Conservation (phyloP, 2,113 vertebrate genomes). For the Melospiza georgiana region DNA sequence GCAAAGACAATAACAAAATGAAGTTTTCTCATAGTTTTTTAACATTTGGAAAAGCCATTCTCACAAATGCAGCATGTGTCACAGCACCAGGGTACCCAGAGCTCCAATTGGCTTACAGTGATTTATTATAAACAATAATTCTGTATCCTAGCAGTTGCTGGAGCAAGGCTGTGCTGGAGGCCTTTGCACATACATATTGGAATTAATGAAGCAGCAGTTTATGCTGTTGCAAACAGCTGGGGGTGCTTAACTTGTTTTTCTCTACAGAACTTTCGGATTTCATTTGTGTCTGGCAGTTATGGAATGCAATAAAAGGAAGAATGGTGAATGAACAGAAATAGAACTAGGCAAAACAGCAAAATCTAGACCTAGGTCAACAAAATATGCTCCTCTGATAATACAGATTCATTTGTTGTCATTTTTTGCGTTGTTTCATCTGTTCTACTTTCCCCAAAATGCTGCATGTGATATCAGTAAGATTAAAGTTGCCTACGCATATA, state of each 20-base stretch:
- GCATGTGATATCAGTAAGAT: background rate
- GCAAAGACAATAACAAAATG: background rate
- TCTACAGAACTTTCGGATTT: conserved; percentile 14
- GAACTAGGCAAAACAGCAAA: background rate
- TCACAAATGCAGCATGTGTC: background rate
- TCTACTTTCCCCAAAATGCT: background rate
- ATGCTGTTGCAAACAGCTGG: conserved; percentile 26
- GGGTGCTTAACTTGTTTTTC: conserved; percentile 41
- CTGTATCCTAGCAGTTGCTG: background rate
- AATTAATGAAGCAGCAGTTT: conserved; percentile 53
- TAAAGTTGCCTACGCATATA: background rate
- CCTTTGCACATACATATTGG: background rate
- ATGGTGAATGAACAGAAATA: background rate
- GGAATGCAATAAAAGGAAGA: background rate
- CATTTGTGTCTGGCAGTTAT: background rate
- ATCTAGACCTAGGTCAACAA: background rate
- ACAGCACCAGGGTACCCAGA: background rate
- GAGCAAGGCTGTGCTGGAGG: conserved; percentile 16
- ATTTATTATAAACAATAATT: conserved; percentile 28
- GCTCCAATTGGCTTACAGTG: background rate
- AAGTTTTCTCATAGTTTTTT: background rate
- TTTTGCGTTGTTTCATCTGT: background rate
- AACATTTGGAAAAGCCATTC: background rate
- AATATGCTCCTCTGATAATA: background rate
- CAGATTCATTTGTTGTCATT: background rate